Percentiles rank a stretch among this genome's conserved stretches.
Evolutionary conservation across 2,113 vertebrate genomes (phyloP).

Genomic region (Corythoichthys haematopterus): DNA sequence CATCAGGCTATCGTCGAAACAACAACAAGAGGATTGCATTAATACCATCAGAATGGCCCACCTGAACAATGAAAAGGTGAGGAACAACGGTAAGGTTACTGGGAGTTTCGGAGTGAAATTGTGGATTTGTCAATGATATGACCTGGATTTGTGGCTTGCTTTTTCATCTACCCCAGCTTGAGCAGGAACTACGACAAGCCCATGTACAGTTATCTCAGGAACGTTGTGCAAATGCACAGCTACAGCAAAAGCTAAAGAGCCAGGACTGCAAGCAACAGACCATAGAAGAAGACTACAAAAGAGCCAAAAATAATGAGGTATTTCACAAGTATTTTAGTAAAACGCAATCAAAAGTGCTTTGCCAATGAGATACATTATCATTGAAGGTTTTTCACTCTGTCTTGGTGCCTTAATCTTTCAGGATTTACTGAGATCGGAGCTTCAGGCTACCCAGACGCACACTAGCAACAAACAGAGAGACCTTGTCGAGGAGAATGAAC

Average conservation of each 20-base stretch:
- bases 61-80: constrained; percentile 76
- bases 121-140: not conserved
- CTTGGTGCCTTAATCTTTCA: constrained; percentile 68
- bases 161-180: constrained; percentile 64
- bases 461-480: constrained; percentile 76
- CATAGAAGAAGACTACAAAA: constrained; percentile 75
- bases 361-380: too few species aligned
- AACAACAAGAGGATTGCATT: constrained; percentile 83
- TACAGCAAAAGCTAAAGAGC: constrained; percentile 81
- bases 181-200: constrained; percentile 80
- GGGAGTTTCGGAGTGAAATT: constrained; percentile 45
- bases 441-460: constrained; percentile 68
- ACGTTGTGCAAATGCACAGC: constrained; percentile 76
- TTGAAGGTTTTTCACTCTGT: too few species aligned
- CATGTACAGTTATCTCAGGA: constrained; percentile 80
- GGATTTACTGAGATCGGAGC: constrained; percentile 79
- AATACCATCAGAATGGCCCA: constrained; percentile 76
- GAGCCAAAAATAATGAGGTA: constrained; percentile 77
- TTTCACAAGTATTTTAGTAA: not conserved
- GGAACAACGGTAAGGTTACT: constrained; percentile 78
- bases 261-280: constrained; percentile 83
- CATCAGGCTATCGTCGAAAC: constrained; percentile 84
- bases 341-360: too few species aligned
- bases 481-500: constrained; percentile 78
- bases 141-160: not conserved